These are phyloP conservation scores for Sussaba pulchella DNA, from an alignment of 2,888 invertebrate genomes.

Conservation along the genomic window DNA sequence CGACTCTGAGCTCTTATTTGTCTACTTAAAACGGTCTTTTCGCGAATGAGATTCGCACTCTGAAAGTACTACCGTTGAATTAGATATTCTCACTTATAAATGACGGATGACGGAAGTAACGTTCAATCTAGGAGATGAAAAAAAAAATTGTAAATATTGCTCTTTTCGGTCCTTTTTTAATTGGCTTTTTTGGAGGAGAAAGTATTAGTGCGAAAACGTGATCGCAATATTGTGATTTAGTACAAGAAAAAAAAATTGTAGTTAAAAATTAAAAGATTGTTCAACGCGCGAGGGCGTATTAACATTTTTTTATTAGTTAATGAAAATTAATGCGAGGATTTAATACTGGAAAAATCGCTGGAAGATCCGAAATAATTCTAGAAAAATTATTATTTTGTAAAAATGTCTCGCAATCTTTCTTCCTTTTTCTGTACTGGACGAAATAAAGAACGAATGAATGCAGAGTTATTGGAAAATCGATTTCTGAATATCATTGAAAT, in stretches of 20 bases:
- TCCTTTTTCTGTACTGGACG: background rate
- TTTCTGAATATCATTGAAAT: background rate
- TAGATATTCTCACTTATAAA: constrained; percentile 43
- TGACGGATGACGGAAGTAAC: background rate
- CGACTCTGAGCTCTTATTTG: background rate
- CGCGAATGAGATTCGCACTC: constrained; percentile 27
- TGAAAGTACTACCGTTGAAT: constrained; percentile 29
- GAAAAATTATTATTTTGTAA: background rate
- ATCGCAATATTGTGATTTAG: too few species aligned
- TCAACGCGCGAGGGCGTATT: background rate
- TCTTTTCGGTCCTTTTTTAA: too few species aligned
- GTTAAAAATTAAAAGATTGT: background rate
- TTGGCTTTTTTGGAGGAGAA: too few species aligned
- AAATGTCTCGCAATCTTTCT: too few species aligned
- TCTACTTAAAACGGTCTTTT: constrained; percentile 25
- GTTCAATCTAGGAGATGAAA: background rate
- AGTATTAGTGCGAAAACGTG: too few species aligned
- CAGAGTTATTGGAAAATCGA: background rate
- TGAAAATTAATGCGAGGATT: background rate
- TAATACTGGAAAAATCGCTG: background rate
- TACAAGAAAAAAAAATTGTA: constrained; percentile 1
- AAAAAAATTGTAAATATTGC: too few species aligned
- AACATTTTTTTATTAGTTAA: background rate
- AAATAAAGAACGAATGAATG: background rate
- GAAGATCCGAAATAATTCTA: background rate